A percentile compares a stretch with the other conserved stretches of the same genome.
phyloP scores from a whole-genome alignment of 2,888 invertebrate genomes.

The Pandemis heparana region DNA sequence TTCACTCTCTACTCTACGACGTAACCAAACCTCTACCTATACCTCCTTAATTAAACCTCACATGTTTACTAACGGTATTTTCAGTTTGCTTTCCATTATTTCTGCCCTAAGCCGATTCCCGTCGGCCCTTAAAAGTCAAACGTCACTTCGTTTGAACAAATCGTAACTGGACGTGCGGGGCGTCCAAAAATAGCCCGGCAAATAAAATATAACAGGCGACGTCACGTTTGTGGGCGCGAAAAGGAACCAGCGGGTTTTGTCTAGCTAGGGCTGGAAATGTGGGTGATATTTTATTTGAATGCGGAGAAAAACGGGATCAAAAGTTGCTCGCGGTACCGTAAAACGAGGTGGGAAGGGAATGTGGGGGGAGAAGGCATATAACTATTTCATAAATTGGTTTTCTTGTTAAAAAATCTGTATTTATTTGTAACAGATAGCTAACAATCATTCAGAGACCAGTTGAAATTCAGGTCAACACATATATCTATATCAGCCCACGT shows the following conservation, averaged over 20 bases:
- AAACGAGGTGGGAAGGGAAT: too few relatives aligned
- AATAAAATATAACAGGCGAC: conserved; percentile 15
- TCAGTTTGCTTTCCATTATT: background rate
- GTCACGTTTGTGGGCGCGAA: background rate
- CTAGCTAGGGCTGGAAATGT: background rate
- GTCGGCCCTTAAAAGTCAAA: conserved; percentile 13
- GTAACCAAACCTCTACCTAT: too few relatives aligned
- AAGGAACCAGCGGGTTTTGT: background rate
- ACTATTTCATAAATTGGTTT: too few relatives aligned
- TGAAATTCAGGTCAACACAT: background rate
- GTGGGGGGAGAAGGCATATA: too few relatives aligned
- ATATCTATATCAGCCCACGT: background rate
- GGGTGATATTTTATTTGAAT: background rate
- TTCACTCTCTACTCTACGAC: too few relatives aligned
- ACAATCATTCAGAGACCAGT: background rate
- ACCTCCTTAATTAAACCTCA: background rate
- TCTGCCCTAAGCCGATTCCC: background rate
- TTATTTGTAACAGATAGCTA: too few relatives aligned
- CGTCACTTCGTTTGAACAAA: background rate
- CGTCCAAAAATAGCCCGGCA: background rate
- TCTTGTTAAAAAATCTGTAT: too few relatives aligned
- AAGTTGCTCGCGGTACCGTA: background rate
- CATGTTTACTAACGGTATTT: background rate
- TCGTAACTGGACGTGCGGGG: background rate
- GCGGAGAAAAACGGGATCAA: background rate